Conservation (phyloP, 2,113 vertebrate species). For the Turnix velox region DNA sequence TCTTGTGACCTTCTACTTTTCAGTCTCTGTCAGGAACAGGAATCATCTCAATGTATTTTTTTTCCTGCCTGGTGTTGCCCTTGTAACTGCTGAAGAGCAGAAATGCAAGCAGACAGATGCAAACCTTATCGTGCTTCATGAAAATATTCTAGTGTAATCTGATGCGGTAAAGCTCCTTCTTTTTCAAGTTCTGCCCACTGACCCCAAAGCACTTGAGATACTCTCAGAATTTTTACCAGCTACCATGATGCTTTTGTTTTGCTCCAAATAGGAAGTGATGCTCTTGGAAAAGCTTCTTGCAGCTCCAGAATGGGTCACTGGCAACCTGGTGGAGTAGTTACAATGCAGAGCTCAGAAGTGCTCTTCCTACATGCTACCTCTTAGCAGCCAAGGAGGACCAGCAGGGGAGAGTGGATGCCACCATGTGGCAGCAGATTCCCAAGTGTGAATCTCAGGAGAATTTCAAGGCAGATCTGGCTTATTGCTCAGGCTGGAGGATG, state of each 20-base stretch:
- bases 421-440: conserved; percentile 46
- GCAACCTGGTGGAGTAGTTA: neutral
- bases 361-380: neutral
- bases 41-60: neutral
- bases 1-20: neutral
- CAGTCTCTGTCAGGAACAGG: neutral
- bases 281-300: conserved; percentile 12
- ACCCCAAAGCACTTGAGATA: neutral
- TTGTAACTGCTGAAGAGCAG: neutral
- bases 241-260: neutral
- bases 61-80: neutral
- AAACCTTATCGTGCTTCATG: neutral
- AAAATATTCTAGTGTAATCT: neutral
- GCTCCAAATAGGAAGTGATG: neutral
- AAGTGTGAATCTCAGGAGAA: neutral
- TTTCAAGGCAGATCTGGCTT: neutral
- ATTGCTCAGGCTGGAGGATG: neutral
- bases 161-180: neutral
- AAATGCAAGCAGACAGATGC: neutral
- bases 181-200: neutral
- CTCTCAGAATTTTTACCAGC: conserved; percentile 17
- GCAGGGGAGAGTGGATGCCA: conserved; percentile 52
- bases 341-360: neutral
- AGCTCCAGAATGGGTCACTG: neutral
- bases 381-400: conserved; percentile 3